Evolutionary conservation across 2,888 invertebrate genomes (phyloP), one percentile per base, ranked within the genome.

Genomic region (Urechis unicinctus): DNA sequence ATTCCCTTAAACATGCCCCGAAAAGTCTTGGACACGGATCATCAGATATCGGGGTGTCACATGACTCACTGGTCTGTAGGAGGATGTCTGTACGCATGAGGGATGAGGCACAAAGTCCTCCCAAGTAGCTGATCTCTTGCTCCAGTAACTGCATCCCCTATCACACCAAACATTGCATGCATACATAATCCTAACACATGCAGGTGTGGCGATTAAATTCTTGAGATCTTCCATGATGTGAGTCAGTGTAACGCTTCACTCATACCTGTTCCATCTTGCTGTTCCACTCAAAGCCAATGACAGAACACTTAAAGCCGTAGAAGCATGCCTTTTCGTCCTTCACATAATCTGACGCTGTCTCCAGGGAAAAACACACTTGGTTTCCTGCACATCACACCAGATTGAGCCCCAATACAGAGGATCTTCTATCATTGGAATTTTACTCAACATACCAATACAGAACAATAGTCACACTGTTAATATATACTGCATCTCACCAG

Each of bases 301-400:
- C 78, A 85, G 91, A 59, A 87, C 94, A 71, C 85, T 90, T 82
- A 87, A 95, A 66, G 84, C 89, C 87, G 75, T 85, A 91, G 59
- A 86, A 85, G 70, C 85, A 85, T 0, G 86, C 86, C 69, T 88
- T 86, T 64, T 91, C 93, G 78, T 92, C 91, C 70, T 90, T 91
- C 59, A 92, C 85, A 77, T 95, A 96, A 76, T 95, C 88, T 0
- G 95, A 90, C 0, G 95, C 91, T 0, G 96, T 95, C 81, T 97
- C 96, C 72, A 98, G 75, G 0, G 94, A 93, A 78, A 97, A 94
- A 68, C 94, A 86, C 0, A 96, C 88, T 80, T 93, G 91, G 75
- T 94, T 92, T 22, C 94, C 95, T 82, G 66, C 26, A 63, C 62
- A 24, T 24, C 24, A 48, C 9, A 48, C 17, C 6, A 21, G n/a